phyloP scores from a whole-genome alignment of 2,113 vertebrate genomes.

The Butastur rufipennis region DNA sequence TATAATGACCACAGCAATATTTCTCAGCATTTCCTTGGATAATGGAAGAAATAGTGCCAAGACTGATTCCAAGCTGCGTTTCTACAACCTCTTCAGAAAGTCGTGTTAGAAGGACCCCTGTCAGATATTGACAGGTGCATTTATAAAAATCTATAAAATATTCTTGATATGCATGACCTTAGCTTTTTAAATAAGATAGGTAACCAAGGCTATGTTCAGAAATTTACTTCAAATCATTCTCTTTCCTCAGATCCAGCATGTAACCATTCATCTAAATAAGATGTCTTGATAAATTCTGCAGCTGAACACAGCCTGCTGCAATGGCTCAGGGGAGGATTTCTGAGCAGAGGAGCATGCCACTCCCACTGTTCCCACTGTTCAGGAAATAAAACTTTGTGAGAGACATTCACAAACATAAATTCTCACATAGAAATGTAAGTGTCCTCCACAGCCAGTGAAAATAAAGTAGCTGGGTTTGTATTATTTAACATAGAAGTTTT shows the following conservation, averaged over 20 bases:
- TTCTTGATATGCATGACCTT: not conserved
- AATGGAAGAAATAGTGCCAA: not conserved
- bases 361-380: not conserved
- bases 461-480: not conserved
- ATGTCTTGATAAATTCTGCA: not conserved
- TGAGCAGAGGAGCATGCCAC: not conserved
- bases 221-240: not conserved
- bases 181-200: not conserved
- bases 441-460: not conserved
- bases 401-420: not conserved
- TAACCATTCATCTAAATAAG: not conserved
- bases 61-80: not conserved
- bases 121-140: not conserved
- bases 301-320: not conserved
- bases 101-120: not conserved
- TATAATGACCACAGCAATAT: not conserved
- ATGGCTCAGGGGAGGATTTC: not conserved
- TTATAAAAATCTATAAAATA: not conserved
- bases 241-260: not conserved
- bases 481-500: not conserved
- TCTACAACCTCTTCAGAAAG: not conserved
- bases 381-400: not conserved
- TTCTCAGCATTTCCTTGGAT: not conserved
- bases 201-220: not conserved
- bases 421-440: not conserved